A percentile compares a stretch with the other conserved stretches of the same genome.
Conservation (phyloP, 2,888 invertebrate genomes). For the Cephus nigrinus region DNA sequence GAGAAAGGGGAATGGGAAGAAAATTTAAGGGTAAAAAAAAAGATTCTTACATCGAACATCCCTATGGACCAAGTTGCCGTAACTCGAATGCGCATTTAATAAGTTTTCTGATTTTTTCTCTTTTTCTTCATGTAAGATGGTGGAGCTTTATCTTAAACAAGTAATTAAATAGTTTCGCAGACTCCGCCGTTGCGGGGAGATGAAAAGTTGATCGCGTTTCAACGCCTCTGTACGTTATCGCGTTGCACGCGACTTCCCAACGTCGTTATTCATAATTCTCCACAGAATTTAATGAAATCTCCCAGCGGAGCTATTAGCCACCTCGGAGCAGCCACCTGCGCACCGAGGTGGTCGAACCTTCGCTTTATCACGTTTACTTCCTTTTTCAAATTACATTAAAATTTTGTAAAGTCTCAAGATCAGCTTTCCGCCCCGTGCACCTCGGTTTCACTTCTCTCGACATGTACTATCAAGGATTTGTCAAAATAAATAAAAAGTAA, state of each 20-base stretch:
- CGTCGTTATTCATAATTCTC: conserved; percentile 40
- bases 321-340: background rate
- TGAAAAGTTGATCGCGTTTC: conserved; percentile 34
- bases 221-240: conserved; percentile 40
- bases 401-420: conserved; percentile 12
- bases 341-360: background rate
- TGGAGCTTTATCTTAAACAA: conserved; percentile 35
- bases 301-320: background rate
- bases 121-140: background rate
- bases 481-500: background rate
- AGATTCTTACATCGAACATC: background rate
- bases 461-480: background rate
- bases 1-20: background rate
- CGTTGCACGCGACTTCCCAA: conserved; percentile 32
- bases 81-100: background rate
- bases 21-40: background rate
- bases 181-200: background rate
- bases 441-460: background rate
- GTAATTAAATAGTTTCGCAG: conserved; percentile 36
- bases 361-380: background rate
- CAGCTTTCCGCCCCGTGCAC: conserved; percentile 10
- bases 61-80: background rate
- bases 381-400: background rate
- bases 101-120: background rate
- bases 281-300: conserved; percentile 19